Base-by-base conservation (phyloP, 1,140 invertebrate species). In the Argopecten irradians region DNA sequence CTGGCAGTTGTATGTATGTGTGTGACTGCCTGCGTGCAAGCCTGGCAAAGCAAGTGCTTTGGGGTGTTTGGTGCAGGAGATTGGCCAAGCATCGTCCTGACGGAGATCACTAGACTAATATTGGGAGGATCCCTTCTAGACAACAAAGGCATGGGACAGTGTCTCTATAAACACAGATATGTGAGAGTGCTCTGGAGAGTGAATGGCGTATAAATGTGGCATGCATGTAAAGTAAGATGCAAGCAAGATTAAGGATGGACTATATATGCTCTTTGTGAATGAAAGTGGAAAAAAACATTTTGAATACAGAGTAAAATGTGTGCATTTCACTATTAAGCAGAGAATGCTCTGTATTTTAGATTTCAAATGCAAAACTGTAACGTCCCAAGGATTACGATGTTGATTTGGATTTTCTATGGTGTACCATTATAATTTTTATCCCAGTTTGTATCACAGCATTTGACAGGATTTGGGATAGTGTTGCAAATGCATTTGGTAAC, bases 1-100 rank as follows among this genome's bases (percentile, higher is more conserved):
- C 55, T 28, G 55, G 55, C 55, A 71, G 55, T n/a, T 71, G 1
- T 71, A 71, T 71, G 55, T 71, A 71, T 71, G 55, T 71, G 55
- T 71, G 22, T 71, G 22, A 1, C 55, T 71, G 55, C 55, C 55
- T 71, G 55, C 55, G n/a, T 71, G 55, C 55, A 71, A 16, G 55
- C 55, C 55, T 71, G 55, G n/a, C 55, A 71, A 71, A 71, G 55
- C 55, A 71, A 71, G 55, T 71, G 55, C 55, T 71, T 71, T 71
- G 55, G 55, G 55, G 55, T 71, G 55, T 71, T 71, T 71, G 55
- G 55, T 71, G 55, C 55, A 71, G 55, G 55, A 28, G 28, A 28
- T 28, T 22, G 55, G 16, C 55, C 55, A 71, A 71, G 55, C 55
- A 71, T 71, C 55, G n/a, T 71, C 55, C 28, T 28, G 55, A 71